A percentile compares a stretch with the other conserved stretches of the same genome.
These are phyloP conservation scores for Tetranychus truncatus DNA, from an alignment of 2,888 invertebrate species.

Conservation along the genomic window DNA sequence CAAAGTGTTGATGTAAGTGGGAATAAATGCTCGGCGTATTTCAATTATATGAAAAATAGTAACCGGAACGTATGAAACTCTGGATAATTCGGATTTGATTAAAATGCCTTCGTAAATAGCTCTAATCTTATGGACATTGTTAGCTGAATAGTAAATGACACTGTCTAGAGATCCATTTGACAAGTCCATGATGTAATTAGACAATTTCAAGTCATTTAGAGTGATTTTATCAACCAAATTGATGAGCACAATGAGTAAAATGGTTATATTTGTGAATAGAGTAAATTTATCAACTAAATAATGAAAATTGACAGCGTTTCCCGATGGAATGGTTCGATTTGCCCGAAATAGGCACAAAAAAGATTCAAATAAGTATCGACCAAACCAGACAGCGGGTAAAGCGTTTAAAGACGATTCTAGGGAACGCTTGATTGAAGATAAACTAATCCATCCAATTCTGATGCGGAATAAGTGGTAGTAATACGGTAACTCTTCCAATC, in stretches of 20 bases:
- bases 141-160: background rate
- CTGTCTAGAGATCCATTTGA: background rate
- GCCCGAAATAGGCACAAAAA: background rate
- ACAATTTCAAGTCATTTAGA: background rate
- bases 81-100: background rate
- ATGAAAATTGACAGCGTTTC: background rate
- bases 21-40: background rate
- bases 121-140: background rate
- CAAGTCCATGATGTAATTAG: background rate
- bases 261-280: background rate
- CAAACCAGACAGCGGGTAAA: background rate
- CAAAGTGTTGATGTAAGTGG: background rate
- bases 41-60: background rate
- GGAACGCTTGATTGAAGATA: background rate
- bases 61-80: background rate
- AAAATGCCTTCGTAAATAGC: background rate
- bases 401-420: background rate
- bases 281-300: background rate
- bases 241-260: background rate
- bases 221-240: background rate
- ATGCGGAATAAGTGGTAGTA: background rate
- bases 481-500: background rate
- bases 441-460: background rate
- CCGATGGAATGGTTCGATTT: background rate
- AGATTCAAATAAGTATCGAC: background rate